These are phyloP conservation scores for Corvus moneduloides DNA, from an alignment of 2,113 vertebrate genomes.

Conservation along the genomic window DNA sequence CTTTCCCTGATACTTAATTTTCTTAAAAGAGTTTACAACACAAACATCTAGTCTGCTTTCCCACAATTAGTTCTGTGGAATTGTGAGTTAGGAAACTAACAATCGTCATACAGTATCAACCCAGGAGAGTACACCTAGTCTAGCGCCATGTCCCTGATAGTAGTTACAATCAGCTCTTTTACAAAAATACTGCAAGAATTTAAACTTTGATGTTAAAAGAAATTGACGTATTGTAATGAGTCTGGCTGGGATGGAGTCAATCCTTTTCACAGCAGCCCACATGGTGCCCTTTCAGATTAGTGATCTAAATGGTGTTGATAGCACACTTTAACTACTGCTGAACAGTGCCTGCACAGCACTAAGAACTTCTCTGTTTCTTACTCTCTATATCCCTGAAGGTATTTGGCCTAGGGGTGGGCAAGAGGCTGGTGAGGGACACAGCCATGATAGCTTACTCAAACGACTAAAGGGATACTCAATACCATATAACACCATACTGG, in stretches of 20 bases:
- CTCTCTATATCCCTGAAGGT: too few species aligned
- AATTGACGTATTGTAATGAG: accelerated
- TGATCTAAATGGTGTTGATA: neutral
- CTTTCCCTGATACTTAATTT: neutral
- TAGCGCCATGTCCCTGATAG: neutral
- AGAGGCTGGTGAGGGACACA: neutral
- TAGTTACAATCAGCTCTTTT: neutral
- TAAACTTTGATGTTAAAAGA: neutral
- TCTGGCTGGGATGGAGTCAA: neutral
- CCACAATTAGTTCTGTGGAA: neutral
- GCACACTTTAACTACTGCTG: neutral
- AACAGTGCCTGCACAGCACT: neutral
- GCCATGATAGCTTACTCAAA: neutral
- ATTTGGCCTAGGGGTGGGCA: neutral
- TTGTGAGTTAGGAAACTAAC: neutral
- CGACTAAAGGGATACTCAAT: neutral
- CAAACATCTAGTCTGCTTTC: neutral
- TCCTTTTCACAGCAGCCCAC: neutral
- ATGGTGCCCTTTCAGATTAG: neutral
- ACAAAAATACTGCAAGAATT: neutral
- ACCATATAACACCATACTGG: neutral
- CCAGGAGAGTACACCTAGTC: neutral
- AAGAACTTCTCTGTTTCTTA: neutral
- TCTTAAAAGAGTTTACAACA: neutral
- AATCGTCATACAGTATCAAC: neutral